Conservation (phyloP, 2,797 vertebrate species). For the Leptatherina wallacei region DNA sequence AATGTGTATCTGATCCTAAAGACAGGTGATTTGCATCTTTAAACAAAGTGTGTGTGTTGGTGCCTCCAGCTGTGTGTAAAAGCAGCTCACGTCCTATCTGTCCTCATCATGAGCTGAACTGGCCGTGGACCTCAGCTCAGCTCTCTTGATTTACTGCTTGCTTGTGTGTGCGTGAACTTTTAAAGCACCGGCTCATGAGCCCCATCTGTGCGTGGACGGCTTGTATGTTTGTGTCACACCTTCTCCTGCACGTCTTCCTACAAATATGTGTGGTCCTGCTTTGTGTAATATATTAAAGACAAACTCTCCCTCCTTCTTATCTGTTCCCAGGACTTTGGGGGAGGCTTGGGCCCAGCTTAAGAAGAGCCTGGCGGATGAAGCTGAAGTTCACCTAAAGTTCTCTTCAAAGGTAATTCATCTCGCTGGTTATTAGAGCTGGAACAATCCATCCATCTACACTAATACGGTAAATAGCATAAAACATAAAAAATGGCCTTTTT, state of each 20-base stretch:
- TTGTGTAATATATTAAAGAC: slow-evolving; percentile 43
- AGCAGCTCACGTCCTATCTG: slow-evolving; percentile 33
- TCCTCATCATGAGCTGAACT: slow-evolving; percentile 52
- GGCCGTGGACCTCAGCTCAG: slow-evolving; percentile 41
- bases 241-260: slow-evolving; percentile 13
- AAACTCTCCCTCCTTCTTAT: slow-evolving; percentile 20
- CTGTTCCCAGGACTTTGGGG: slow-evolving; percentile 88
- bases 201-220: slow-evolving; percentile 5
- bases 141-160: slow-evolving; percentile 43
- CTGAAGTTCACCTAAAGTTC: slow-evolving; percentile 98
- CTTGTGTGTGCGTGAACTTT: slow-evolving; percentile 62
- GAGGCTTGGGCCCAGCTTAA: slow-evolving; percentile 96
- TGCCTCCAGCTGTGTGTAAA: slow-evolving; percentile 29
- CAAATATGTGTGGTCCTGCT: slow-evolving; percentile 56
- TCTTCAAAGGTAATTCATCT: slow-evolving; percentile 91
- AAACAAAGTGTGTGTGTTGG: slow-evolving; percentile 8
- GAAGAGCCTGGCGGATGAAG: slow-evolving; percentile 95
- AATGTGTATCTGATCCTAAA: slow-evolving; percentile 14
- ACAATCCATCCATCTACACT: no score
- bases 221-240: not conserved
- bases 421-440: no score
- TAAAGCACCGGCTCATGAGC: slow-evolving; percentile 43
- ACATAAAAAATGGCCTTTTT: no score
- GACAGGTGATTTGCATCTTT: slow-evolving; percentile 11
- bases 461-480: no score